Conservation (phyloP, 2,113 vertebrate genomes). For the Sitta europaea region DNA sequence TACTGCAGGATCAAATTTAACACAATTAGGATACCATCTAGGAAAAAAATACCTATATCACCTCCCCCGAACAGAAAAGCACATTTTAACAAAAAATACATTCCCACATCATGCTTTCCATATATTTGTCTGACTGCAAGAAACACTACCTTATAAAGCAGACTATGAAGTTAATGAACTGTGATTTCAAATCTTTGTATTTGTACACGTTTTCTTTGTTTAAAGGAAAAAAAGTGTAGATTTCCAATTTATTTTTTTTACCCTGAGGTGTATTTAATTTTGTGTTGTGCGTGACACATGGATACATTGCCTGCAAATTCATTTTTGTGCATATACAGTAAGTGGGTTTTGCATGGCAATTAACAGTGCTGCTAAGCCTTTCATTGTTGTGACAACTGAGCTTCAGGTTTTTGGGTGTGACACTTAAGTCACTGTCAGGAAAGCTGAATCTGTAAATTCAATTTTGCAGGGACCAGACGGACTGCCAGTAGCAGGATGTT, state of each 20-base stretch:
- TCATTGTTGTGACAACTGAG: neutral
- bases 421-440: neutral
- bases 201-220: neutral
- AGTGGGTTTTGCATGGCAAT: neutral
- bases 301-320: neutral
- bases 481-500: slow-evolving; percentile 92
- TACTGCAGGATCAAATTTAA: neutral
- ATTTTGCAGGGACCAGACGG: slow-evolving; percentile 87
- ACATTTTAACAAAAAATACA: neutral
- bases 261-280: neutral
- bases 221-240: neutral
- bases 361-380: neutral
- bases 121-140: neutral
- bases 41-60: neutral
- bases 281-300: neutral
- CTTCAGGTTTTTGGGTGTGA: neutral
- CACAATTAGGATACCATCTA: neutral
- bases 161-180: neutral
- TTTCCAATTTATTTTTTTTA: neutral
- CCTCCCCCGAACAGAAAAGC: neutral
- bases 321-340: neutral
- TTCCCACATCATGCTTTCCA: neutral
- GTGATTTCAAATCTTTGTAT: neutral
- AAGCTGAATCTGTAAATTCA: neutral
- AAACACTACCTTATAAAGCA: neutral